Evolutionary conservation across 1,140 invertebrate genomes (phyloP).

Genomic region (Saxidomus purpurata): DNA sequence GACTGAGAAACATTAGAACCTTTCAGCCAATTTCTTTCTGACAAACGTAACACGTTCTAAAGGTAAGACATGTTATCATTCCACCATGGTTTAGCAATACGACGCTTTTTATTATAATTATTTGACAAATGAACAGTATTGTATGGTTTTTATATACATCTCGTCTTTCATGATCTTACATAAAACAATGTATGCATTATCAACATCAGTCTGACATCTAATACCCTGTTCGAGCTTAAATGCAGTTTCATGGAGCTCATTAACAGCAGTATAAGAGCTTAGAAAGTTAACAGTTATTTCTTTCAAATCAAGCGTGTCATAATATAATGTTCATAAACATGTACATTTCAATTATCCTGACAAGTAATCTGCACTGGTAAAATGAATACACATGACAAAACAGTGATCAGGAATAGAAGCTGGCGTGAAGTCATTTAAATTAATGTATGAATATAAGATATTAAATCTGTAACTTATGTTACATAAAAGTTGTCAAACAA

Average conservation of each 20-base stretch:
- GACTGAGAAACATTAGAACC: neutral
- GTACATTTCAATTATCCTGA: too few species aligned
- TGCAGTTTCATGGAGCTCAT: slow-evolving; percentile 19
- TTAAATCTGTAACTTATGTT: too few species aligned
- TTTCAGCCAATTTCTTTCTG: neutral
- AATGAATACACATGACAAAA: too few species aligned
- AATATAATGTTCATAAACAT: neutral
- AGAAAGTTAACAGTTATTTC: neutral
- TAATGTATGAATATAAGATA: neutral
- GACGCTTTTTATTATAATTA: neutral
- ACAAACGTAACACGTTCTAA: neutral
- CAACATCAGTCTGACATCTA: slow-evolving; percentile 15
- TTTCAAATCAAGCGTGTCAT: slow-evolving; percentile 10
- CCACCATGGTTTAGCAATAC: too few species aligned
- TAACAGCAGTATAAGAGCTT: neutral
- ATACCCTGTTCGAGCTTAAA: slow-evolving; percentile 24
- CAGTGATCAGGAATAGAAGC: too few species aligned
- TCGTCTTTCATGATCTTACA: too few species aligned
- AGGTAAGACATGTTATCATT: neutral
- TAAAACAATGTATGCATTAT: slow-evolving; percentile 7
- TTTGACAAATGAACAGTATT: too few species aligned
- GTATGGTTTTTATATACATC: too few species aligned
- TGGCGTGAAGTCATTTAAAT: too few species aligned
- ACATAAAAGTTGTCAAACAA: too few species aligned
- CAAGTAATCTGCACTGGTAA: too few species aligned